These are phyloP conservation scores for Himalopsyche tibetana DNA, from an alignment of 2,888 invertebrate genomes.

Conservation along the genomic window DNA sequence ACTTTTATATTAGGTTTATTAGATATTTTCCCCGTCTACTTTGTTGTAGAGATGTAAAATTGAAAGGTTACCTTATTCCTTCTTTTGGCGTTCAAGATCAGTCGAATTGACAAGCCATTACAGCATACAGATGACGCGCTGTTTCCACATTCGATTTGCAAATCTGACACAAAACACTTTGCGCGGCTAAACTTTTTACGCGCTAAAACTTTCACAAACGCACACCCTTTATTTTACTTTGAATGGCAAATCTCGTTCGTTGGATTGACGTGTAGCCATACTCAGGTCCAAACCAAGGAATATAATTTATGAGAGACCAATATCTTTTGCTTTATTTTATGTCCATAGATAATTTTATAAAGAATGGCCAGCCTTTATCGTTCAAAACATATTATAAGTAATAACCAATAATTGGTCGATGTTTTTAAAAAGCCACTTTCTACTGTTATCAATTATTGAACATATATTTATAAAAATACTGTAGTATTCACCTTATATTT, in stretches of 20 bases:
- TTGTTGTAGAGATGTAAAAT: no score
- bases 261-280: constrained; percentile 13
- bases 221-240: constrained; percentile 20
- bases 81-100: constrained; percentile 41
- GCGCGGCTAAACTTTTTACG: constrained; percentile 47
- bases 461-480: no score
- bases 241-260: constrained; percentile 8
- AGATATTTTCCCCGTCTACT: no score
- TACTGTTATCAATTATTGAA: no score
- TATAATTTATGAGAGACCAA: background rate
- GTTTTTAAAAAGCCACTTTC: no score
- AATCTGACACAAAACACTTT: constrained; percentile 58
- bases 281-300: background rate
- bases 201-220: constrained; percentile 24
- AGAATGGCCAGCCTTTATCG: no score
- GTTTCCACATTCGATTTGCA: constrained; percentile 61
- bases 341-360: no score
- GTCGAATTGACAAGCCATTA: constrained; percentile 57
- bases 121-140: constrained; percentile 50
- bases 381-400: no score
- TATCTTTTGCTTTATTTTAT: background rate
- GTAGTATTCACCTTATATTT: no score
- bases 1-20: no score
- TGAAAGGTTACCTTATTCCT: background rate
- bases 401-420: no score